phyloP scores from a whole-genome alignment of 2,113 vertebrate genomes.

The Ceyx margarethae region DNA sequence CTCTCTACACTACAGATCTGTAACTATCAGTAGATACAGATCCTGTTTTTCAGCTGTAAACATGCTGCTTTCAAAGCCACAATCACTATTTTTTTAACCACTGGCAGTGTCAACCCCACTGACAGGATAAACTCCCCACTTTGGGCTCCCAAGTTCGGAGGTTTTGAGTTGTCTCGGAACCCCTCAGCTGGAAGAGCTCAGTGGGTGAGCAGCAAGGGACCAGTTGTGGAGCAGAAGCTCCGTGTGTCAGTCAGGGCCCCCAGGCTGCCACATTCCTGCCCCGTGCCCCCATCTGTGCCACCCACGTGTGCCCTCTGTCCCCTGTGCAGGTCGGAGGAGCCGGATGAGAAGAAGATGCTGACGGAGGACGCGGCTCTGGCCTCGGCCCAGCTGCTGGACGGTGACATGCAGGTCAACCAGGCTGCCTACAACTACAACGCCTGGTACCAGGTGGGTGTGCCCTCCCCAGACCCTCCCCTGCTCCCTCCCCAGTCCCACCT shows the following conservation, averaged over 20 bases:
- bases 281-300: too few species aligned
- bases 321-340: slow-evolving; percentile 79
- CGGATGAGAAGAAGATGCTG: slow-evolving; percentile 89
- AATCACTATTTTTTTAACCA: rapidly evolving
- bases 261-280: too few species aligned
- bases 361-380: slow-evolving; percentile 78
- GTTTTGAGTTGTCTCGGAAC: background rate
- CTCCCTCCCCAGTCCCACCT: too few species aligned
- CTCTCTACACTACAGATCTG: too few species aligned
- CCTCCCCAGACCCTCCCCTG: too few species aligned
- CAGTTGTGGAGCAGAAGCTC: too few species aligned
- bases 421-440: slow-evolving; percentile 92
- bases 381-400: slow-evolving; percentile 77
- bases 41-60: background rate
- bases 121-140: rapidly evolving
- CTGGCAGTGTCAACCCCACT: too few species aligned
- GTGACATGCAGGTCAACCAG: slow-evolving; percentile 86
- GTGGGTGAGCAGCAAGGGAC: too few species aligned
- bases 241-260: too few species aligned
- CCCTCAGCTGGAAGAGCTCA: too few species aligned
- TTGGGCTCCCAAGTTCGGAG: background rate
- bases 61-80: background rate
- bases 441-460: slow-evolving; percentile 91
- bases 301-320: too few species aligned
- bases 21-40: too few species aligned